These are phyloP conservation scores for Montipora foliosa DNA, from an alignment of 64 coral and sea anemone species.

Conservation along the genomic window DNA sequence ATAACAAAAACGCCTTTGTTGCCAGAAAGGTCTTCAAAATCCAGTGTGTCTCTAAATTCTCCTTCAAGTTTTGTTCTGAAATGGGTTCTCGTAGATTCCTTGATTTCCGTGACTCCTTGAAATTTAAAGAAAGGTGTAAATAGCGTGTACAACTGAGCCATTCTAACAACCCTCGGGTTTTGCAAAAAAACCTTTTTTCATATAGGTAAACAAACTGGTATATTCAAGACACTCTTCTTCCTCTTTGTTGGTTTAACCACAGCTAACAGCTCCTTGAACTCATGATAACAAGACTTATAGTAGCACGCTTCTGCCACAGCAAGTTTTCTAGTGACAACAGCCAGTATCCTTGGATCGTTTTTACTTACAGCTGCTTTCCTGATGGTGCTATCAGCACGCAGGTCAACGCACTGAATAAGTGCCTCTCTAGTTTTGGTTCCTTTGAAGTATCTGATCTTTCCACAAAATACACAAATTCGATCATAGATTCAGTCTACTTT, in stretches of 20 bases:
- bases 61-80: slow-evolving; percentile 52
- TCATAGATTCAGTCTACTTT: slow-evolving; percentile 8
- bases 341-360: slow-evolving; percentile 55
- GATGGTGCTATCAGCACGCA: slow-evolving; percentile 32
- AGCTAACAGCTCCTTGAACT: neutral
- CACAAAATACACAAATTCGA: slow-evolving; percentile 62
- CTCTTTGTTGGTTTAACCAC: neutral
- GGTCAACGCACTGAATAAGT: slow-evolving; percentile 49
- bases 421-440: slow-evolving; percentile 21
- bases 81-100: slow-evolving; percentile 59
- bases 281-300: slow-evolving; percentile 37
- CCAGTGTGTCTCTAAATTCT: slow-evolving; percentile 25
- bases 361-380: slow-evolving; percentile 31
- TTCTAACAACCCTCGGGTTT: slow-evolving; percentile 58
- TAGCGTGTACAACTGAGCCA: slow-evolving; percentile 42
- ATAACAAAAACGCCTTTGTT: slow-evolving; percentile 74
- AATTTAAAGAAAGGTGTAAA: slow-evolving; percentile 31
- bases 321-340: slow-evolving; percentile 45
- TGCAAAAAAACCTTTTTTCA: slow-evolving; percentile 38
- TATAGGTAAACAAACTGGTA: slow-evolving; percentile 62
- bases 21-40: slow-evolving; percentile 77
- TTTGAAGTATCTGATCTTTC: slow-evolving; percentile 27
- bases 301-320: slow-evolving; percentile 68
- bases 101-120: slow-evolving; percentile 30
- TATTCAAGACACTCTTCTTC: neutral